Evolutionary conservation across 2,797 vertebrate genomes (phyloP), one percentile per base, ranked within the genome.

Genomic region (Basileuterus tristriatus): DNA sequence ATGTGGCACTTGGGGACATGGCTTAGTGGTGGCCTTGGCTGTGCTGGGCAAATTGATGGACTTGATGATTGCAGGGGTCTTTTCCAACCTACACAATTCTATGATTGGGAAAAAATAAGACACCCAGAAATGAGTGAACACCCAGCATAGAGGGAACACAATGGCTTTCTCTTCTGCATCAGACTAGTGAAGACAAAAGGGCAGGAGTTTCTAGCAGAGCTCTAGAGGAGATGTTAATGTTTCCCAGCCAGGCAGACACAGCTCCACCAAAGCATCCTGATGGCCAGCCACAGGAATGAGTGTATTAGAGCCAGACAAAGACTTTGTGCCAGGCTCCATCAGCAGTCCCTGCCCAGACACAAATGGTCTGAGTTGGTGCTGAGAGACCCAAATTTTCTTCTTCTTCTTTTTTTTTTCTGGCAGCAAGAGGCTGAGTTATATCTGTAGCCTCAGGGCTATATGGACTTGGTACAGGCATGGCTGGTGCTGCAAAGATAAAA

Each of bases 131-230:
- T 39, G 37, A 39, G 37, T 39, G 37, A 39, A 39, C 37, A 39
- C 37, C 26, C 2, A 4, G 41, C 12, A 46, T 0, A 53, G 32
- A 65, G n/a, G 9, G 27, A 76, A 32, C 16, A 43, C 2, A 0
- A 1, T 11, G 20, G 23, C 49, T 52, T 49, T 32, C 34, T 83
- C 27, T 69, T 39, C 72, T 70, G 27, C 53, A 37, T 56, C 36
- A 37, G 36, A 15, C 27, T 70, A 36, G 41, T 22, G 63, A 83
- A 53, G 30, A 87, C 71, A 80, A 83, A 89, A 67, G 4, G 24
- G 37, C 71, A 92, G 68, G 21, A 77, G 64, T 29, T 89, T 22
- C 75, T 47, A 74, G 64, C 56, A 77, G 76, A 91, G 60, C 58
- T 74, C 68, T 71, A 55, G 68, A 91, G 53, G 81, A 59, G 36